phyloP scores from a whole-genome alignment of 2,797 vertebrate species.

The Melanotaenia parkinsoni region DNA sequence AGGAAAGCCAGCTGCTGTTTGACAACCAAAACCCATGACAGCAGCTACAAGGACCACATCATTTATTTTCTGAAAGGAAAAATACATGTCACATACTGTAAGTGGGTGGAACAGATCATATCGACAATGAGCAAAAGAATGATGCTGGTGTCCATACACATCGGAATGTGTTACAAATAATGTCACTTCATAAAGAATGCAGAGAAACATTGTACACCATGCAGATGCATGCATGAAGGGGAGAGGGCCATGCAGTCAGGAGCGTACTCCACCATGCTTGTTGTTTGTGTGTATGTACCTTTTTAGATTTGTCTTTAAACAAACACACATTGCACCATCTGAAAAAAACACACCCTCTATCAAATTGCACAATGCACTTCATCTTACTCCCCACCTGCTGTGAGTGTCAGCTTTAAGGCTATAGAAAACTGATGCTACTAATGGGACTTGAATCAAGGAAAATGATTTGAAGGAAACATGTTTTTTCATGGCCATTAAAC shows the following conservation, averaged over 20 bases:
- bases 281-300: constrained; percentile 55
- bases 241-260: constrained; percentile 74
- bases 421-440: neutral
- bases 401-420: neutral
- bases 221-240: constrained; percentile 78
- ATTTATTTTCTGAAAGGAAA: constrained; percentile 40
- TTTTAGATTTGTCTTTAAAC: constrained; percentile 7
- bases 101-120: constrained; percentile 57
- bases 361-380: constrained; percentile 5
- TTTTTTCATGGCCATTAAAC: neutral
- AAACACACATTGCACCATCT: constrained; percentile 30
- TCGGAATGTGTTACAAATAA: constrained; percentile 62
- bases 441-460: neutral
- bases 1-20: constrained; percentile 26
- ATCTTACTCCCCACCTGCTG: constrained; percentile 7
- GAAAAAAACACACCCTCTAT: constrained; percentile 17
- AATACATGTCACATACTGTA: constrained; percentile 32
- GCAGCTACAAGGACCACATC: constrained; percentile 37
- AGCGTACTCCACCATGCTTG: constrained; percentile 67
- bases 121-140: constrained; percentile 64
- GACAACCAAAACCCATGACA: constrained; percentile 28
- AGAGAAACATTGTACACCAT: constrained; percentile 68
- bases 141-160: constrained; percentile 55
- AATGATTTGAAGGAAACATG: neutral
- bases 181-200: constrained; percentile 56